Evolutionary conservation across 1,140 invertebrate genomes (phyloP), one percentile per base, ranked within the genome.

Genomic region (Brachionus koreanus): DNA sequence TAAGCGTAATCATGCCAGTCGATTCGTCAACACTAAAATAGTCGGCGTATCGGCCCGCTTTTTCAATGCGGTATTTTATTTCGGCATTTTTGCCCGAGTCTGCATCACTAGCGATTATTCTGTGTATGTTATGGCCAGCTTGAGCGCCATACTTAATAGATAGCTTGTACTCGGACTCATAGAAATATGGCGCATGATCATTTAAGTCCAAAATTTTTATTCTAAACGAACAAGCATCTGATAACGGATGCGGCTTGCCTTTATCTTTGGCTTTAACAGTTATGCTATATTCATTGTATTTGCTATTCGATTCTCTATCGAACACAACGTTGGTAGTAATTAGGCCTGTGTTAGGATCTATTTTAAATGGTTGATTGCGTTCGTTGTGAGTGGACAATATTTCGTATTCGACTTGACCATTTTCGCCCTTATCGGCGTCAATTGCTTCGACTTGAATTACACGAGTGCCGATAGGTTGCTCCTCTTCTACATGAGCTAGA

Each of bases 381-480:
- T 67, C 49, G 23, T 61, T 65, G 13, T 83, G 85, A 76, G 85
- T 83, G 33, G 93, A 90, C 1, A 92, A 87, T 6, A 98, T 88
- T 84, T 91, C 92, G 87, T 95, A 98, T 16, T 90, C 91, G 35
- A 98, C 90, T 86, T 92, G 90, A 0, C 95, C 94, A 89, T 98
- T 97, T 85, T 93, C 91, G 19, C 93, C 94, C 0, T 93, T 93
- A 87, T 98, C 96, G 0, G 90, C 90, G 89, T 98, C 96, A 2
- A 89, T 92, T 0, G 96, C 96, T 13, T 91, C 89, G 0, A 98
- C 91, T 90, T 85, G 83, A 0, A 96, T 87, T 0, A 98, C 93
- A 85, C 92, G 95, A 3, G 94, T 92, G 2, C 95, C 95, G 83
- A 97, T 93, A 82, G 93, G 94, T 25, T 94, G 93, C 88, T 97